These are phyloP conservation scores for Zaprionus obscuricornis DNA, from an alignment of 2,888 invertebrate genomes.

Conservation along the genomic window DNA sequence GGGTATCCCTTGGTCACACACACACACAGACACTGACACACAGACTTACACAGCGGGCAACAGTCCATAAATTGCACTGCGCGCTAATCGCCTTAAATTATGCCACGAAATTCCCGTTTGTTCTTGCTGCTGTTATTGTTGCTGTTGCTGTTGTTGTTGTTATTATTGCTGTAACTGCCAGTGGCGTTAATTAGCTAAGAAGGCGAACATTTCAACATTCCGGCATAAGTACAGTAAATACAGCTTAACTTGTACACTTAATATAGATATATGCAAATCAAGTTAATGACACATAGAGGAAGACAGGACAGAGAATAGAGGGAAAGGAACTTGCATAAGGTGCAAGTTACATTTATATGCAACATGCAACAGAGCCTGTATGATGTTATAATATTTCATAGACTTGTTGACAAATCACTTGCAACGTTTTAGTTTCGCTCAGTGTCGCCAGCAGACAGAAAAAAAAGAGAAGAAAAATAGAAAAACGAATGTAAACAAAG, in stretches of 20 bases:
- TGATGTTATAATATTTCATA: not conserved
- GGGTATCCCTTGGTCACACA: not conserved
- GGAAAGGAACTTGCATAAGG: too few species aligned
- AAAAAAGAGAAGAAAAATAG: not conserved
- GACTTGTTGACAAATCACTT: conserved; percentile 46
- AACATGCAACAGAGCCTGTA: too few species aligned
- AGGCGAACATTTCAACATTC: too few species aligned
- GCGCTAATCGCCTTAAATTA: conserved; percentile 35
- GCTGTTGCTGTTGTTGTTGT: conserved; percentile 9
- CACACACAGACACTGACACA: not conserved
- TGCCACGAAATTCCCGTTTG: conserved; percentile 19
- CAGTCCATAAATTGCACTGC: conserved; percentile 32
- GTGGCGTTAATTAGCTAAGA: conserved; percentile 25
- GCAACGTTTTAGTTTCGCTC: too few species aligned
- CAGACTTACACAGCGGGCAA: conserved; percentile 22
- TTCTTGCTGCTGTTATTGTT: conserved; percentile 5
- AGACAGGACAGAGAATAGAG: too few species aligned
- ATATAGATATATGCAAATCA: too few species aligned
- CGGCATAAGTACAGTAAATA: too few species aligned
- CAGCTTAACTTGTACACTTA: too few species aligned
- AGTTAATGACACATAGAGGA: too few species aligned
- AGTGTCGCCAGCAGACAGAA: too few species aligned
- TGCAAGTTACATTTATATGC: too few species aligned
- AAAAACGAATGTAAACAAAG: conserved; percentile 1
- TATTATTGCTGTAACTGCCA: conserved; percentile 5